Base-by-base conservation (phyloP, 2,888 invertebrate genomes). In the Caenorhabditis sp. region DNA sequence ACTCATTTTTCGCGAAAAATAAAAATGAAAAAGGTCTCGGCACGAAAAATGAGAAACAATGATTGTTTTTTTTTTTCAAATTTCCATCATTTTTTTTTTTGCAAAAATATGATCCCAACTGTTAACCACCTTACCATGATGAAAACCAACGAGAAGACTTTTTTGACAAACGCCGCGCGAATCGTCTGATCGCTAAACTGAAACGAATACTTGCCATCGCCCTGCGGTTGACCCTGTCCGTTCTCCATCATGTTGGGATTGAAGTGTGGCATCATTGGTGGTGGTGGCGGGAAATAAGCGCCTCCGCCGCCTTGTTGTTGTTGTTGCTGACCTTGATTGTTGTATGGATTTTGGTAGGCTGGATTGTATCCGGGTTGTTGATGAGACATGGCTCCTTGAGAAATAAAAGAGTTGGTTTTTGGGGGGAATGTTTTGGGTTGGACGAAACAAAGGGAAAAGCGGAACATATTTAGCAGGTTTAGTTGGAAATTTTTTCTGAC, bases 81-180 rank as follows among this genome's bases (percentile, higher is more conserved):
- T n/a, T n/a, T n/a, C n/a, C n/a, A n/a, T n/a, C n/a, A n/a, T n/a
- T n/a, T n/a, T n/a, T n/a, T n/a, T n/a, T n/a, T n/a, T n/a, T n/a
- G n/a, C n/a, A n/a, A n/a, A n/a, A n/a, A n/a, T n/a, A n/a, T n/a
- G n/a, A n/a, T n/a, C n/a, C n/a, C n/a, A n/a, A 36, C 21, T 59
- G 6, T 17, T 57, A 21, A 43, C 3, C 27, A 60, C 49, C 76
- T 62, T 19, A 86, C 82, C 86, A 86, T 86, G 50, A 86, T 68
- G 21, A 81, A 79, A 26, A 86, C 86, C 58, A 86, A 58, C 1
- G 70, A 61, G 81, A 86, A 86, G 26, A 84, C 83, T 61, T 86
- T 86, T 17, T 84, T 79, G 55, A 86, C 69, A 72, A 86, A 86
- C 0, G 83, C 86, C 1, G 80, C 81, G 19, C 86, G 79, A 50